Conservation (phyloP, 2,888 invertebrate genomes). For the Arctia plantaginis region DNA sequence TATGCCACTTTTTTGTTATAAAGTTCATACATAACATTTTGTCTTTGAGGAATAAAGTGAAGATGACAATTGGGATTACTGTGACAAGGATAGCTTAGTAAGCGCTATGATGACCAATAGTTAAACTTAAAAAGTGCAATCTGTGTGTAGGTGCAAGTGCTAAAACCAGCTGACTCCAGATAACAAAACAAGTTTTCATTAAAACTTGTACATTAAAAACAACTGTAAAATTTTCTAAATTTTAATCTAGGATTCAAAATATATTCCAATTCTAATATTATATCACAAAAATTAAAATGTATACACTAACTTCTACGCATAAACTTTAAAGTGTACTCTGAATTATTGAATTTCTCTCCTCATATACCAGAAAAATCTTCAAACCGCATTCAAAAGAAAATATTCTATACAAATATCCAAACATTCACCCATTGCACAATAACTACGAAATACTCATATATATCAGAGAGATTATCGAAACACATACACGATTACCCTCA, state of each 20-base stretch:
- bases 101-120: slow-evolving; percentile 33
- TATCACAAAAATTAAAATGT: too few species aligned
- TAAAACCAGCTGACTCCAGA: too few species aligned
- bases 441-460: slow-evolving; percentile 12
- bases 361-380: background rate
- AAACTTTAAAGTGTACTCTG: too few species aligned
- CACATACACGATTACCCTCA: slow-evolving; percentile 25
- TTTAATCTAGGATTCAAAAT: too few species aligned
- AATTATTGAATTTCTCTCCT: too few species aligned
- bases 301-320: too few species aligned
- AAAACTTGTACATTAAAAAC: too few species aligned
- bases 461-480: slow-evolving; percentile 22
- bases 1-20: slow-evolving; percentile 37
- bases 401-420: slow-evolving; percentile 2
- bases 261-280: too few species aligned
- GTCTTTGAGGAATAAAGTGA: slow-evolving; percentile 36
- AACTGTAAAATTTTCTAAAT: too few species aligned
- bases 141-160: too few species aligned
- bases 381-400: background rate
- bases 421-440: background rate
- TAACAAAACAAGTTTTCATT: too few species aligned
- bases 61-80: slow-evolving; percentile 32
- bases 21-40: slow-evolving; percentile 43
- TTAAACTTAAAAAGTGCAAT: slow-evolving; percentile 7
- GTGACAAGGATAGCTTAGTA: slow-evolving; percentile 30